These are phyloP conservation scores for Gobius niger DNA, from an alignment of 2,113 vertebrate species.

Conservation along the genomic window DNA sequence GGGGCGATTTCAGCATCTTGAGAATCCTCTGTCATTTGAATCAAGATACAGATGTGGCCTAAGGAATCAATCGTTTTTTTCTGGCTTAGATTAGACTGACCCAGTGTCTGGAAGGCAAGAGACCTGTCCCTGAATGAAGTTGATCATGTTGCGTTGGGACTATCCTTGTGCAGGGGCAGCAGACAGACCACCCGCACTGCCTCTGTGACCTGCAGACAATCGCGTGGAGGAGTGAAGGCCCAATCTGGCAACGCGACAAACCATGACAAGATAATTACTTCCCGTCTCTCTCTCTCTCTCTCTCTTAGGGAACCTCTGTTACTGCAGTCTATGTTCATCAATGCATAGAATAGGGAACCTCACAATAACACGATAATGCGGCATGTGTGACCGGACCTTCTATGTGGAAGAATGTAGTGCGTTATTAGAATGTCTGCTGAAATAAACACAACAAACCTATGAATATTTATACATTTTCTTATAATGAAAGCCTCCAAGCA, in stretches of 20 bases:
- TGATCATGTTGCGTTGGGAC: not conserved
- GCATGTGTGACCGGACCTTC: not conserved
- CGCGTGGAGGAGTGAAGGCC: constrained; percentile 19
- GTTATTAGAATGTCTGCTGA: not conserved
- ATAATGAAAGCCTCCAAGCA: too few species aligned
- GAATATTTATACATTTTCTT: too few species aligned
- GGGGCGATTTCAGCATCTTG: too few species aligned
- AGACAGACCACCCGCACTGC: constrained; percentile 45
- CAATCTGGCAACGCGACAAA: constrained; percentile 3
- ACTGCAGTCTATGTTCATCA: not conserved
- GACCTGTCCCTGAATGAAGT: not conserved
- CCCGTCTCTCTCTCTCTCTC: constrained; percentile 24
- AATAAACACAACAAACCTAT: too few species aligned
- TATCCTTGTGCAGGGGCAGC: constrained; percentile 1
- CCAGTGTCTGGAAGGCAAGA: too few species aligned
- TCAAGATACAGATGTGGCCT: too few species aligned
- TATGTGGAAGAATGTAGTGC: not conserved
- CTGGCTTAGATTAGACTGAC: too few species aligned
- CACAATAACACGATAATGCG: not conserved
- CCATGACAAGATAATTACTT: constrained; percentile 50
- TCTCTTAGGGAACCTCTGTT: constrained; percentile 26
- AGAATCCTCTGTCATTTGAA: too few species aligned
- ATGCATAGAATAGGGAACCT: not conserved
- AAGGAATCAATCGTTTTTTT: too few species aligned
- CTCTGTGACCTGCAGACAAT: constrained; percentile 39